Base-by-base conservation (phyloP, 2,113 vertebrate species). In the Bufo bufo region DNA sequence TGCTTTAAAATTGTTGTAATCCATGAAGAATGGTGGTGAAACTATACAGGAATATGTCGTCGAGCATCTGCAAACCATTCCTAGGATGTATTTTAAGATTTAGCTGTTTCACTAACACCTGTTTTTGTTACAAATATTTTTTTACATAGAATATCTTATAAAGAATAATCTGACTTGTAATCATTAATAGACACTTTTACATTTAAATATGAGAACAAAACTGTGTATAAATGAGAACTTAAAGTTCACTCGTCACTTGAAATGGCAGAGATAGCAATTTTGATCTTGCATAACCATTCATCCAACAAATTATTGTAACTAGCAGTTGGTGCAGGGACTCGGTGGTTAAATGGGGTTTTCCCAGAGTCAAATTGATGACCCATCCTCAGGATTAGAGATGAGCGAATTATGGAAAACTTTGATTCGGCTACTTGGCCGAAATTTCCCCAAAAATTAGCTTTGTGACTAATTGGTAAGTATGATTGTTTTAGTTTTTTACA, bases 41-140 rank as follows among this genome's bases (percentile, higher is more conserved):
- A 52, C 50, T 81, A 75, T 75, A 82, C 58, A 82, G 47, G 65
- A 84, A 84, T 84, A 52, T 69, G 65, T 83, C 50, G 50, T 54
- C 50, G 81, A 71, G 63, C 82, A 84, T 84, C 82, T 84, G 66
- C 66, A 85, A 50, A 77, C 63, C 43, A 69, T 89, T 69, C 58
- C 59, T 84, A 65, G 72, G 71, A 65, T 78, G 82, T 89, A 89
- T 84, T 84, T 83, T 84, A 77, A 83, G 63, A 77, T 20, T 77
- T 71, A 77, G 56, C 82, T 58, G 45, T 89, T 66, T 66, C 87
- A 89, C 61, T 83, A 65, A 77, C 69, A 61, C 80, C 66, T 77
- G 56, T 63, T 84, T 89, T 89, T 89, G 72, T 84, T 69, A 77
- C 82, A 19, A 78, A 61, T 89, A 84, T 89, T 84, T 77, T 89